phyloP scores from a whole-genome alignment of 2,888 invertebrate genomes.

The Hyposoter didymator region DNA sequence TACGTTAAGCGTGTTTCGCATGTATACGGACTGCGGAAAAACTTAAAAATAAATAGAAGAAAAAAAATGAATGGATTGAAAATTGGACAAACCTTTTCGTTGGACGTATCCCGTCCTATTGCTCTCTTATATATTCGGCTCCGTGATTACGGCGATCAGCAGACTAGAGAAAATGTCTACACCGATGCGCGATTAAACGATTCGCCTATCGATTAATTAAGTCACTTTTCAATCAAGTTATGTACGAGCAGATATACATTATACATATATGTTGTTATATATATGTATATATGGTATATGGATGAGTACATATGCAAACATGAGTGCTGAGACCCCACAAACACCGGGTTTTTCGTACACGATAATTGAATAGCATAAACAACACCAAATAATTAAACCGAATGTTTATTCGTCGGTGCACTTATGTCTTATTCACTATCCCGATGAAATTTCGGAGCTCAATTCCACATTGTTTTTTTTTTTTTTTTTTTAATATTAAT shows the following conservation, averaged over 20 bases:
- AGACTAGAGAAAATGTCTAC: constrained; percentile 16
- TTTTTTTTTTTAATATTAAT: background rate
- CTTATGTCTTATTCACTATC: constrained; percentile 24
- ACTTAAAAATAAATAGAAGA: background rate
- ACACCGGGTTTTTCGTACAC: constrained; percentile 9
- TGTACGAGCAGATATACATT: constrained; percentile 7
- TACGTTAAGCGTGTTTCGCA: background rate
- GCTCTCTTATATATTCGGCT: constrained; percentile 7
- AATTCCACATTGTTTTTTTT: background rate
- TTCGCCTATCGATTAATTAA: constrained; percentile 49
- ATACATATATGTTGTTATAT: constrained; percentile 3
- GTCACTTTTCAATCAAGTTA: constrained; percentile 14
- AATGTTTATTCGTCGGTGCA: constrained; percentile 34
- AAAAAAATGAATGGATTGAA: constrained; percentile 7
- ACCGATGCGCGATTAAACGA: constrained; percentile 36
- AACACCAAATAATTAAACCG: constrained; percentile 26
- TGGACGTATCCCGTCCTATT: constrained; percentile 43
- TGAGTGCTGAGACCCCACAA: constrained; percentile 43
- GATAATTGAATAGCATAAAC: constrained; percentile 11
- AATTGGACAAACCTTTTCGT: constrained; percentile 40
- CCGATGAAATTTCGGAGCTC: constrained; percentile 50
- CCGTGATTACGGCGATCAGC: constrained; percentile 41
- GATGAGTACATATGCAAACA: background rate
- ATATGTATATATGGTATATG: constrained; percentile 21
- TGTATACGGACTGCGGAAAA: background rate